Evolutionary conservation across 2,113 vertebrate genomes (phyloP).

Genomic region (Excalfactoria chinensis): DNA sequence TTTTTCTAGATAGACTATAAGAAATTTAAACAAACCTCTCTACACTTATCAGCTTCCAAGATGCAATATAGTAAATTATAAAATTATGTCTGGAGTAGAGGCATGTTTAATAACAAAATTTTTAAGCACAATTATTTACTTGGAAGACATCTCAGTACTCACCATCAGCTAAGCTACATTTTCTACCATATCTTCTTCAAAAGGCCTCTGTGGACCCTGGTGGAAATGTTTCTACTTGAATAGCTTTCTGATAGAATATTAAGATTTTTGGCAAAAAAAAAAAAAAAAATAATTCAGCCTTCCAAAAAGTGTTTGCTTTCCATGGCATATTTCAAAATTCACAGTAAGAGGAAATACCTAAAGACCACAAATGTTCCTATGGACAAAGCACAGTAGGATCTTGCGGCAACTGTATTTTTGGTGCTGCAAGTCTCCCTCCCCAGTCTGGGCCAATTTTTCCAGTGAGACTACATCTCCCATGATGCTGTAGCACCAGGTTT

Average conservation of each 20-base stretch:
- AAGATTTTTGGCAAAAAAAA: not conserved
- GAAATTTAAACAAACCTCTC: not conserved
- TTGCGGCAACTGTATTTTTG: not conserved
- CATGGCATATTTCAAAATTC: not conserved
- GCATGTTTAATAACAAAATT: not conserved
- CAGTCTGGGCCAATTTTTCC: not conserved
- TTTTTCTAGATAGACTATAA: not conserved
- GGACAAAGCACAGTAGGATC: not conserved
- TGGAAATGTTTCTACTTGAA: not conserved
- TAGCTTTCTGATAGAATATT: not conserved
- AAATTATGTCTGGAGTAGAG: not conserved
- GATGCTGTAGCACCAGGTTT: not conserved
- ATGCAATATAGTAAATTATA: not conserved
- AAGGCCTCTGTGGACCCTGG: not conserved
- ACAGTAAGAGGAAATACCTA: constrained; percentile 5
- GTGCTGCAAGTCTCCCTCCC: not conserved
- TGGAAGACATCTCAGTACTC: not conserved
- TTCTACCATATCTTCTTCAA: not conserved
- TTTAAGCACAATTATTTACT: not conserved
- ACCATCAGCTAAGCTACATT: not conserved
- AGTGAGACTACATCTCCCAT: constrained; percentile 3
- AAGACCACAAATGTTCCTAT: not conserved
- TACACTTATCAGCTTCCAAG: not conserved
- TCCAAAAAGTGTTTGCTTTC: constrained; percentile 19
- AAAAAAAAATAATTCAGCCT: not conserved